Evolutionary conservation across 2,797 vertebrate genomes (phyloP).

Genomic region (Iguana delicatissima): DNA sequence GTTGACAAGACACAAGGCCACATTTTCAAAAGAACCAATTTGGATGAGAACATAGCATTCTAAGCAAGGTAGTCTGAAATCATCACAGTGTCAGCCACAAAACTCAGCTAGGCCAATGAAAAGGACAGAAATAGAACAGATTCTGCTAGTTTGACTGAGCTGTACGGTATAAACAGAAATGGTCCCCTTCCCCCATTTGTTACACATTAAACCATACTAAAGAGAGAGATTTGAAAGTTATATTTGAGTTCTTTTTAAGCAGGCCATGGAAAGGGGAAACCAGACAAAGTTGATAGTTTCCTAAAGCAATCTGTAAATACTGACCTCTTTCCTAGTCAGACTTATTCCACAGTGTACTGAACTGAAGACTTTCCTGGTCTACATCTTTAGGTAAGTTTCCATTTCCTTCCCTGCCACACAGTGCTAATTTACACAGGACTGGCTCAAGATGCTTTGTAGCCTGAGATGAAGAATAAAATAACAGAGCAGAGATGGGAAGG

Average conservation of each 20-base stretch:
- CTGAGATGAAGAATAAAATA: no score
- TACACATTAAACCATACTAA: slow-evolving; percentile 51
- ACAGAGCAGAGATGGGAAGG: no score
- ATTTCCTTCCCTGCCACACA: background rate
- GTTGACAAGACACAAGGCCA: slow-evolving; percentile 8
- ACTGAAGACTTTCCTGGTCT: background rate
- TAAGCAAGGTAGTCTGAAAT: background rate
- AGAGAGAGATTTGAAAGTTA: slow-evolving; percentile 14
- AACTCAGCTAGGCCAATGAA: slow-evolving; percentile 28
- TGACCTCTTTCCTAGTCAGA: background rate
- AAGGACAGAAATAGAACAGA: slow-evolving; percentile 19
- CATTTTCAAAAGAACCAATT: background rate
- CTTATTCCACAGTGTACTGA: background rate
- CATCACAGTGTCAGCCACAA: background rate
- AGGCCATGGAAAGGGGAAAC: background rate
- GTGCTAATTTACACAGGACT: background rate
- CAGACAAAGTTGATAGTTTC: slow-evolving; percentile 41
- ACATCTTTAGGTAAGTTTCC: background rate
- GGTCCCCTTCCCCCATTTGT: slow-evolving; percentile 15
- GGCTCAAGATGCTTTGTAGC: no score
- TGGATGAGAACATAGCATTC: background rate
- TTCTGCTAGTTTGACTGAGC: slow-evolving; percentile 55
- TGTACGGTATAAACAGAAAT: slow-evolving; percentile 27
- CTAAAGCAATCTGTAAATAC: slow-evolving; percentile 52
- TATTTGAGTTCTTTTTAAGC: slow-evolving; percentile 50